Evolutionary conservation across 2,797 vertebrate species (phyloP).

Genomic region (Babyrousa celebensis): DNA sequence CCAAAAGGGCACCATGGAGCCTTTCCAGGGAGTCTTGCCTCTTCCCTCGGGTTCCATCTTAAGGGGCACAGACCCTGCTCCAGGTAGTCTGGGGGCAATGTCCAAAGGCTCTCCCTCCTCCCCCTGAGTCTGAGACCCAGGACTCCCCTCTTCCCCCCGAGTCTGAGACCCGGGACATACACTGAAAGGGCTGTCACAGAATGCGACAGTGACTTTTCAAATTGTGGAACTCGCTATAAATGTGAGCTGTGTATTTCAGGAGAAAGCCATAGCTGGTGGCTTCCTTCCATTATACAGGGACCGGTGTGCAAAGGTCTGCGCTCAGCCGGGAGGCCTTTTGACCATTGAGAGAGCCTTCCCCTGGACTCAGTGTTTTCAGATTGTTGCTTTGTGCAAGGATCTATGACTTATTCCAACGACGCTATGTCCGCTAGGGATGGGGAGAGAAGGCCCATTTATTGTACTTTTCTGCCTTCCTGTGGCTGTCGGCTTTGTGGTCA

Average conservation of each 20-base stretch:
- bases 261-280: accelerated
- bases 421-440: accelerated
- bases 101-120: background rate
- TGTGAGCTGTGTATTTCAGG: accelerated
- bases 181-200: background rate
- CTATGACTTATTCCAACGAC: background rate
- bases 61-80: background rate
- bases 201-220: too few species aligned
- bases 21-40: background rate
- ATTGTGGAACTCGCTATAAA: accelerated
- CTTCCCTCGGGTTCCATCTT: background rate
- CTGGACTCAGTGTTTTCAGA: background rate
- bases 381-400: background rate
- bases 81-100: accelerated
- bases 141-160: too few species aligned
- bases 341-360: background rate
- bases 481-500: slow-evolving; percentile 72
- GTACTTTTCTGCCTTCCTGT: background rate
- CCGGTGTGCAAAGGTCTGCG: accelerated
- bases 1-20: accelerated
- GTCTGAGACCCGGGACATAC: too few species aligned
- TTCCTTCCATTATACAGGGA: background rate
- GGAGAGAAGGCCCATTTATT: slow-evolving; percentile 56
- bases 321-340: accelerated
- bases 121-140: too few species aligned